Percentiles rank a stretch among this genome's conserved stretches.
Conservation (phyloP, 2,888 invertebrate genomes). For the Petrolisthes cinctipes region DNA sequence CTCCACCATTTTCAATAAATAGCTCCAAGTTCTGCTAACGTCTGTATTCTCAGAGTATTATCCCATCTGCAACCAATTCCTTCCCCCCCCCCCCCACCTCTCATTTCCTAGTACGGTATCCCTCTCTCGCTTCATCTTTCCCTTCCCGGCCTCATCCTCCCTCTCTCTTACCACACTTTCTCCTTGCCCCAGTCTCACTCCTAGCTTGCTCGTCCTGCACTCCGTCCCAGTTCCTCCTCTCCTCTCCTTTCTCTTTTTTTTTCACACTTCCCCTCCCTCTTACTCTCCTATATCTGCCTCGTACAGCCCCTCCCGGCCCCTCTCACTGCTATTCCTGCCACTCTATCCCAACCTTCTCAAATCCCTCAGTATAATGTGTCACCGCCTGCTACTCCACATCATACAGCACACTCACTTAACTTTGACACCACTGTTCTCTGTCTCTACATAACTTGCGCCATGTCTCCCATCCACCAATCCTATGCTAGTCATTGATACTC, state of each 20-base stretch:
- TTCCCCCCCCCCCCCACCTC: not conserved
- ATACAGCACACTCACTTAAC: no score
- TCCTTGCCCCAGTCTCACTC: constrained; percentile 3
- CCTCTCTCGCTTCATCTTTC: not conserved
- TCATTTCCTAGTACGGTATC: not conserved
- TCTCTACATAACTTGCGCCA: no score
- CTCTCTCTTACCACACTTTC: not conserved
- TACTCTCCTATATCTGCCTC: not conserved
- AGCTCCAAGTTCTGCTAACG: no score
- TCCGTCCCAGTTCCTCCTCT: not conserved
- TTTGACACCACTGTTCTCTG: no score
- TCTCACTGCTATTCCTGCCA: no score
- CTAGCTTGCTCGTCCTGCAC: not conserved
- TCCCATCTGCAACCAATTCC: not conserved
- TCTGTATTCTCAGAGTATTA: not conserved
- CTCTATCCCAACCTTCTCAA: no score
- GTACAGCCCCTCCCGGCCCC: no score
- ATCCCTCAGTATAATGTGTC: no score
- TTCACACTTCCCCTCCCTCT: not conserved
- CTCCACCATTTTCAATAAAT: no score
- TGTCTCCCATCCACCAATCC: no score
- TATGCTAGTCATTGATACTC: no score
- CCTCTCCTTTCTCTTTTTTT: not conserved
- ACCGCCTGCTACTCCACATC: no score
- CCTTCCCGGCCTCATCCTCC: not conserved